These are phyloP conservation scores for Drosophila antonietae DNA, from an alignment of 2,888 invertebrate genomes.

Conservation along the genomic window DNA sequence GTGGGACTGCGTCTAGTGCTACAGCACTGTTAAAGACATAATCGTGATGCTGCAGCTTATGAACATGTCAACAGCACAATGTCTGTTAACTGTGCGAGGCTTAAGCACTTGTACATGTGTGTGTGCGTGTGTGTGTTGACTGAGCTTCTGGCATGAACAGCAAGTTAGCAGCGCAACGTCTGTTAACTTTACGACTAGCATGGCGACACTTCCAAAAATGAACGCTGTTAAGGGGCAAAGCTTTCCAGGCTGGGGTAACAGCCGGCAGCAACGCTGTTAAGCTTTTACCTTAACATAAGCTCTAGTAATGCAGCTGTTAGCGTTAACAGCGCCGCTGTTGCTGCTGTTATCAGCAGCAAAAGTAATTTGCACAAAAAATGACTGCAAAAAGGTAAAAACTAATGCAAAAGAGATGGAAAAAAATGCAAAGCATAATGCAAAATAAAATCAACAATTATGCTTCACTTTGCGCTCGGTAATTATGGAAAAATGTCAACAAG, in stretches of 20 bases:
- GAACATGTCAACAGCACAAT: slow-evolving; percentile 10
- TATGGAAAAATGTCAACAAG: slow-evolving; percentile 80
- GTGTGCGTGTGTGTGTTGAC: not conserved
- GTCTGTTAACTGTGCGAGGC: slow-evolving; percentile 2
- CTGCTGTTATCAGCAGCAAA: slow-evolving; percentile 12
- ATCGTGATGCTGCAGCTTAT: not conserved
- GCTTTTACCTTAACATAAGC: slow-evolving; percentile 20
- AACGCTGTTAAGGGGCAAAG: slow-evolving; percentile 48
- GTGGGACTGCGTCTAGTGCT: no score
- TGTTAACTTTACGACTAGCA: slow-evolving; percentile 7
- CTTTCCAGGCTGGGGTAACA: slow-evolving; percentile 61
- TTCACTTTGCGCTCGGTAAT: slow-evolving; percentile 77
- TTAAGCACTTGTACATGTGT: not conserved
- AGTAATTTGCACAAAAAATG: slow-evolving; percentile 30
- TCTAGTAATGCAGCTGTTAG: slow-evolving; percentile 1
- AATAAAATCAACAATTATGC: slow-evolving; percentile 76
- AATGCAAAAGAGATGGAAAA: slow-evolving; percentile 20
- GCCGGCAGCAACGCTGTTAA: not conserved
- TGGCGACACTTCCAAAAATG: slow-evolving; percentile 56
- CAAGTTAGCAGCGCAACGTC: slow-evolving; percentile 1
- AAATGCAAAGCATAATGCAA: slow-evolving; percentile 60
- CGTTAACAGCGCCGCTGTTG: slow-evolving; percentile 7
- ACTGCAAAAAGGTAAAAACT: not conserved
- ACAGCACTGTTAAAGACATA: no score
- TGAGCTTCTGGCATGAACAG: not conserved